phyloP scores from a whole-genome alignment of 2,113 vertebrate genomes.

The Ceuthmochares aereus region DNA sequence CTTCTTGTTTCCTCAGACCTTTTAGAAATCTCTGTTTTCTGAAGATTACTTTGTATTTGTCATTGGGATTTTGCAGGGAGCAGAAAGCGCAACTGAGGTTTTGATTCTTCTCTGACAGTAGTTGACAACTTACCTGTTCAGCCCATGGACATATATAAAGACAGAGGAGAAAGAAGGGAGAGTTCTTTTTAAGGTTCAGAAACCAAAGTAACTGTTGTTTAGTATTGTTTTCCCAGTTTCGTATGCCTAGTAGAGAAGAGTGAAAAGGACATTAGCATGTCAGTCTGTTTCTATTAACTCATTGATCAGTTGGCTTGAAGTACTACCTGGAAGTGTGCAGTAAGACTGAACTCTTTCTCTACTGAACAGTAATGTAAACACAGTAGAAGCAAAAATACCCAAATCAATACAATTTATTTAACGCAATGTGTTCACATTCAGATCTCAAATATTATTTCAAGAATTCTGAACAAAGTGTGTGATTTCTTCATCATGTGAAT shows the following conservation, averaged over 20 bases:
- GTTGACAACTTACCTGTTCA: not conserved
- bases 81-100: not conserved
- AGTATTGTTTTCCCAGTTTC: not conserved
- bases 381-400: not conserved
- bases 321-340: not conserved
- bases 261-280: not conserved
- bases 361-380: not conserved
- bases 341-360: not conserved
- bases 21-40: not conserved
- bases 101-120: not conserved
- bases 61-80: not conserved
- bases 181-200: not conserved
- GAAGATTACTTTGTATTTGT: not conserved
- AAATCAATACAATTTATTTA: not conserved
- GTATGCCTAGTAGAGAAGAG: not conserved
- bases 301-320: not conserved
- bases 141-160: not conserved
- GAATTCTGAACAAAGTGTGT: not conserved
- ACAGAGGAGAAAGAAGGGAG: accelerated
- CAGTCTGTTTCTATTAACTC: not conserved
- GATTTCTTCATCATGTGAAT: not conserved
- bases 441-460: slow-evolving; percentile 1
- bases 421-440: not conserved
- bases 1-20: not conserved
- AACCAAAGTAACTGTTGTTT: not conserved